phyloP scores from a whole-genome alignment of 1,140 invertebrate genomes.

The Eubasilissa regina region DNA sequence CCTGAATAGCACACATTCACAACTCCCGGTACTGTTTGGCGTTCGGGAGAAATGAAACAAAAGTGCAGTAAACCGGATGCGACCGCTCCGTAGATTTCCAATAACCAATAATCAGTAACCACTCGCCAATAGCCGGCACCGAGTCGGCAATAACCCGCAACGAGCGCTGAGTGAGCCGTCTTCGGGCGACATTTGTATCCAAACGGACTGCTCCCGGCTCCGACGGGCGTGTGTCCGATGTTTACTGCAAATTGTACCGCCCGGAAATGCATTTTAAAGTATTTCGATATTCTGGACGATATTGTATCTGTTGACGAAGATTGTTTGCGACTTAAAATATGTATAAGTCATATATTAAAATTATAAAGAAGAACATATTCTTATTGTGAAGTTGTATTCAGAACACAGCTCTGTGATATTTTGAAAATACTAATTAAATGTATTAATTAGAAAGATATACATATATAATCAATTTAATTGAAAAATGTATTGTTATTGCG shows the following conservation, averaged over 20 bases:
- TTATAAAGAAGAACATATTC: no score
- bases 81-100: not conserved
- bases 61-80: conserved; percentile 25
- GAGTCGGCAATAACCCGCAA: conserved; percentile 19
- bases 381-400: no score
- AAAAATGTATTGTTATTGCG: no score
- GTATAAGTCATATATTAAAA: no score
- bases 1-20: no score
- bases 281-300: not conserved
- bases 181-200: conserved; percentile 3
- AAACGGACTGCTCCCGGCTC: conserved; percentile 19
- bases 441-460: no score
- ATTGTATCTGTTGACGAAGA: not conserved
- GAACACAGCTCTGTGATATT: no score
- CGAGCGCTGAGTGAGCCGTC: not conserved
- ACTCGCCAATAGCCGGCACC: conserved; percentile 15
- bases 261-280: conserved; percentile 19
- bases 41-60: not conserved
- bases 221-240: not conserved
- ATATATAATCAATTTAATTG: no score
- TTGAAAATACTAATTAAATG: no score
- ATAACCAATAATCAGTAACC: conserved; percentile 35
- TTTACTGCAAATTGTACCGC: conserved; percentile 35
- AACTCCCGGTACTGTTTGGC: no score
- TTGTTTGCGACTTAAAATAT: no score